phyloP scores from a whole-genome alignment of 1,140 invertebrate genomes.

The Brachystomella parvula region DNA sequence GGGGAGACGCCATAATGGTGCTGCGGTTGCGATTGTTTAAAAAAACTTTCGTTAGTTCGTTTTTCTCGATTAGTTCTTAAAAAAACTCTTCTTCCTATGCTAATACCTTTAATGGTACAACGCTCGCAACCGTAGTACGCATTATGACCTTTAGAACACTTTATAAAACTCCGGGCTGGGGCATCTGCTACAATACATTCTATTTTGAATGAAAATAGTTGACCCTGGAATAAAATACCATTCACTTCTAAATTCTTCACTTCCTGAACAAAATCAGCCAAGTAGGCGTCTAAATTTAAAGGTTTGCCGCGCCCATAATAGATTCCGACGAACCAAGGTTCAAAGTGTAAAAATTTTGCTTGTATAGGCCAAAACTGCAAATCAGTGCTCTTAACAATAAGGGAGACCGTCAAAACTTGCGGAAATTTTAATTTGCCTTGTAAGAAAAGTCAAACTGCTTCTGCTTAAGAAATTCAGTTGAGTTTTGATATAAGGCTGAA shows the following conservation, averaged over 20 bases:
- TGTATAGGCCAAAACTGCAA: conserved; percentile 13
- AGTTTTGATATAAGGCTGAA: not conserved
- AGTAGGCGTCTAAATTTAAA: not conserved
- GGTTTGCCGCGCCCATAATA: not conserved
- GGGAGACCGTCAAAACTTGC: conserved; percentile 5
- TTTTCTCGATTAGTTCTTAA: not conserved
- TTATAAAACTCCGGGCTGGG: conserved; percentile 16
- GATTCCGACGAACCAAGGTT: not conserved
- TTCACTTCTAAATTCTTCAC: not conserved
- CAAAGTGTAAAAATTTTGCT: not conserved
- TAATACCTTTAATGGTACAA: conserved; percentile 2
- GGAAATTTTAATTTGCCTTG: not conserved
- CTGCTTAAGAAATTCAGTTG: not conserved
- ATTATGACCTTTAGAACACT: conserved; percentile 18
- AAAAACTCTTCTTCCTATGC: not conserved
- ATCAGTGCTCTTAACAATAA: not conserved
- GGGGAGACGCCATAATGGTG: not conserved
- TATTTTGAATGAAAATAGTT: conserved; percentile 11
- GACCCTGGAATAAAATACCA: not conserved
- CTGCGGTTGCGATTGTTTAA: not conserved
- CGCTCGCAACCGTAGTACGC: conserved; percentile 14
- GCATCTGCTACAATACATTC: conserved; percentile 3
- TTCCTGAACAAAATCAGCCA: conserved; percentile 6
- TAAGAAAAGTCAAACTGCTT: not conserved
- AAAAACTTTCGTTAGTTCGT: not conserved